Evolutionary conservation across 2,888 invertebrate genomes (phyloP).

Genomic region (Sminthurides aquaticus): DNA sequence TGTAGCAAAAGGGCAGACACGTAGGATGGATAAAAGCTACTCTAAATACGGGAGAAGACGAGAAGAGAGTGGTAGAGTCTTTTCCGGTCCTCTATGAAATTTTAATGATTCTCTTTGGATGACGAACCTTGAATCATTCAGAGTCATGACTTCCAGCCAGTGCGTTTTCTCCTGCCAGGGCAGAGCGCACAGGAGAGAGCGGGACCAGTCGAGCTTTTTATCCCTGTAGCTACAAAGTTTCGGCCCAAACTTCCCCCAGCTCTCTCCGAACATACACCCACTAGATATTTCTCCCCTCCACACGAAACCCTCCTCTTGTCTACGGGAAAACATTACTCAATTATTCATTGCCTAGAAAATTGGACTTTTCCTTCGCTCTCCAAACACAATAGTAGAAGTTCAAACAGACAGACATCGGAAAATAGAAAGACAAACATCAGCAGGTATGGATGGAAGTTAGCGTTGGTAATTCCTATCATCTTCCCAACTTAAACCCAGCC

Average conservation of each 20-base stretch:
- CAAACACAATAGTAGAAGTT: too few species aligned
- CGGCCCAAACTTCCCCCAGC: too few species aligned
- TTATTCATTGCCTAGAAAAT: conserved; percentile 39
- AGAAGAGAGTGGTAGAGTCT: neutral
- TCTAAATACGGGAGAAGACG: neutral
- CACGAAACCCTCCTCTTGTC: neutral
- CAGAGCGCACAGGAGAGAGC: too few species aligned
- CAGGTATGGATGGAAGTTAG: neutral
- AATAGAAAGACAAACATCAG: neutral
- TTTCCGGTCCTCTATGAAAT: conserved; percentile 14
- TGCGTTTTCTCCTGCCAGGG: too few species aligned
- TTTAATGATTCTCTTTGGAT: conserved; percentile 25
- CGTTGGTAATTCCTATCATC: too few species aligned
- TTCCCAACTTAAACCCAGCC: too few species aligned
- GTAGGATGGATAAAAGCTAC: neutral
- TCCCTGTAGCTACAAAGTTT: too few species aligned
- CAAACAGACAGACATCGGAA: neutral
- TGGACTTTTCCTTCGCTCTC: conserved; percentile 28
- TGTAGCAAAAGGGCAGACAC: neutral
- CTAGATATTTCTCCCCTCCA: neutral
- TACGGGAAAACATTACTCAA: conserved; percentile 37
- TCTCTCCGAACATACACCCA: too few species aligned
- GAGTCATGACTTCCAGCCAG: neutral
- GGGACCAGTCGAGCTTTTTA: too few species aligned
- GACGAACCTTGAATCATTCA: conserved; percentile 18